Base-by-base conservation (phyloP, 1,140 invertebrate species). In the Pseudoatta argentina region DNA sequence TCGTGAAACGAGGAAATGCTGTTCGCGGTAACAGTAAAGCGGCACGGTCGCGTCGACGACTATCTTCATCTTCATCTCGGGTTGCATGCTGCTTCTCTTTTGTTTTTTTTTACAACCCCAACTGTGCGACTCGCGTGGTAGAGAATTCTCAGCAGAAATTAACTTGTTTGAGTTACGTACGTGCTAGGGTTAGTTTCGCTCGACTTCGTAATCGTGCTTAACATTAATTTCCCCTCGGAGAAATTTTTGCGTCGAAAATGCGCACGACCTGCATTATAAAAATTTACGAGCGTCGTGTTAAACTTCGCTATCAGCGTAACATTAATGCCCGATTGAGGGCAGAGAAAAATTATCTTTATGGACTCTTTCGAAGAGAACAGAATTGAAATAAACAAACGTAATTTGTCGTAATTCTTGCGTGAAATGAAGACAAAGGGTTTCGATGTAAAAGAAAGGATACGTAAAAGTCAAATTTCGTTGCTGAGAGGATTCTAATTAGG, bases 1-100 rank as follows among this genome's bases (percentile, higher is more conserved):
- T 87, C 86, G 86, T 90, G 87, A 87, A 85, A 86, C 16, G 64
- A 72, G 81, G 72, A 89, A 89, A 90, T 86, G 63, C 86, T 71
- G 88, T 76, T 81, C 48, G 75, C 63, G 79, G 72, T 89, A 86
- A 88, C 64, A 64, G 67, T 88, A 87, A 75, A 88, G 44, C 59
- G 59, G 27, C 71, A 12, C 53, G 39, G 27, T 79, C 73, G 14
- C 51, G 39, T 30, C 16, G 59, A 66, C 16, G 59, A 66, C 78
- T 87, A 90, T 90, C 86, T 89, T 85, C 75, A 85, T 90, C 85
- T 69, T 21, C 12, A 30, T 24, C 2, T 53, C 73, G 21, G n/a
- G 73, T 63, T 48, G 44, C 44, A 64, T n/a, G 75, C 8, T 7
- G 59, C 30, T 63, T 53, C 10, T 10, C 59, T 66, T 71, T 86